phyloP scores from a whole-genome alignment of 2,113 vertebrate genomes.

The Bungarus multicinctus region DNA sequence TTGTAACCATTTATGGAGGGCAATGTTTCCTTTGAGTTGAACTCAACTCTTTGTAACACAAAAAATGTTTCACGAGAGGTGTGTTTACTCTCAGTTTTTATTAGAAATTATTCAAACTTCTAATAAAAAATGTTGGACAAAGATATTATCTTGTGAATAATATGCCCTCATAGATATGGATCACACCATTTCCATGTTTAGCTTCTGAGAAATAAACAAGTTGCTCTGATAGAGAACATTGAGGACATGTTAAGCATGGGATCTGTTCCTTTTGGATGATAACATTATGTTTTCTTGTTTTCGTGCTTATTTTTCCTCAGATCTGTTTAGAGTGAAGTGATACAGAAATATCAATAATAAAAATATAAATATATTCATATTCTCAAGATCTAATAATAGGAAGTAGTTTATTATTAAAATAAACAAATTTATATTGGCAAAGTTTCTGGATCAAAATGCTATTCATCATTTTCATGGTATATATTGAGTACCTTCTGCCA shows the following conservation, averaged over 20 bases:
- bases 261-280: not conserved
- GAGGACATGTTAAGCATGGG: not conserved
- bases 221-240: not conserved
- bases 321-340: not conserved
- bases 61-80: not conserved
- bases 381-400: constrained; percentile 19
- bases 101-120: not conserved
- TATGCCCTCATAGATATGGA: not conserved
- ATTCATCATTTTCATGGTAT: not conserved
- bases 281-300: not conserved
- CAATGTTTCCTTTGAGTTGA: not conserved
- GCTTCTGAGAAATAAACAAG: not conserved
- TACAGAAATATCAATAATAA: not conserved
- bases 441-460: constrained; percentile 21
- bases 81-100: not conserved
- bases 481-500: not conserved
- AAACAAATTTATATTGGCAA: constrained; percentile 24
- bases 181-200: not conserved
- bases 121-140: constrained; percentile 8
- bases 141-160: not conserved
- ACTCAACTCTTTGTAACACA: not conserved
- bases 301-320: not conserved
- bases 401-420: constrained; percentile 7
- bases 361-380: not conserved
- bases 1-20: not conserved